These are phyloP conservation scores for Siderastrea siderea DNA, from an alignment of 92 coral and sea anemone genomes.

Conservation along the genomic window DNA sequence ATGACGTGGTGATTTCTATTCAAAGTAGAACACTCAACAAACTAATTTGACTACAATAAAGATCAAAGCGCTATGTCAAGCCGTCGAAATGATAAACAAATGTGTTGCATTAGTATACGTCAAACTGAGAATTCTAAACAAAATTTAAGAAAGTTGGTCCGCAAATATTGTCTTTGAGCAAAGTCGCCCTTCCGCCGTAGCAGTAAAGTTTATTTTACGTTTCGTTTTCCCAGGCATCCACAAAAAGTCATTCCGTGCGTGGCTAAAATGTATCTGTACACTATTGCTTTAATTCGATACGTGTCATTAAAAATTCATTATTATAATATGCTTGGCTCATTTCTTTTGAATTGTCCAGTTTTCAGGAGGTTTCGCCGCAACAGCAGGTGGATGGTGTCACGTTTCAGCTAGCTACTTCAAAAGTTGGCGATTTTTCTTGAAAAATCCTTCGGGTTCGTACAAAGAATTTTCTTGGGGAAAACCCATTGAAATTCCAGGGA, in stretches of 20 bases:
- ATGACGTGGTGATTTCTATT: not conserved
- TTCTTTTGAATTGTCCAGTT: conserved; percentile 16
- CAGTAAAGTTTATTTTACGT: not conserved
- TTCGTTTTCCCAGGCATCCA: not conserved
- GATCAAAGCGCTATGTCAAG: not conserved
- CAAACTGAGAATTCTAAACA: not conserved
- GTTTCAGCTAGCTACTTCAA: not conserved
- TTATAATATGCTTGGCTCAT: conserved; percentile 12
- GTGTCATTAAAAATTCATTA: conserved; percentile 27
- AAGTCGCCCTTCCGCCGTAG: not conserved
- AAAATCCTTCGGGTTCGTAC: not conserved
- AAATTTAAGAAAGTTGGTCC: too few relatives aligned
- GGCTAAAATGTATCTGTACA: not conserved
- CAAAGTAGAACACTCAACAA: not conserved
- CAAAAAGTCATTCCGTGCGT: not conserved
- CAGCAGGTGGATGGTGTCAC: conserved; percentile 1
- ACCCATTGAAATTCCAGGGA: not conserved
- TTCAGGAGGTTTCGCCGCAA: not conserved
- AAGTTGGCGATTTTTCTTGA: not conserved
- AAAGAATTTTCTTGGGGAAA: not conserved
- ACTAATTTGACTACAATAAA: not conserved
- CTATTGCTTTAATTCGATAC: not conserved
- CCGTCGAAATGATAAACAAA: not conserved
- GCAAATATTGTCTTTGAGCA: not conserved
- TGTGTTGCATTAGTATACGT: not conserved